Base-by-base conservation (phyloP, 2,797 vertebrate species). In the Pristis pectinata region DNA sequence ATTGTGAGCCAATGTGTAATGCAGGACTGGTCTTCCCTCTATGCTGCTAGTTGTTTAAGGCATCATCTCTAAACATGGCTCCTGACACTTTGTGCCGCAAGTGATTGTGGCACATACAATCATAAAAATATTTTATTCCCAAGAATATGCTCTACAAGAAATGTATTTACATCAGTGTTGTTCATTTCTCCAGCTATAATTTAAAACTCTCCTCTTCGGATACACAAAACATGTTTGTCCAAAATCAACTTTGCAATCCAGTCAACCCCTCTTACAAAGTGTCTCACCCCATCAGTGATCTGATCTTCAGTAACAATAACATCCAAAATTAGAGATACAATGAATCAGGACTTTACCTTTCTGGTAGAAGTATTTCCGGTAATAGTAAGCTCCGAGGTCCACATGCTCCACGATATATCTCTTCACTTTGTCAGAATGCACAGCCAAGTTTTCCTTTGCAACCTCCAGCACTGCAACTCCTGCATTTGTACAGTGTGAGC, bases 341-440 rank as follows among this genome's bases (percentile, higher is more conserved):
- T 94, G 22, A 64, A 77, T n/a, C 11, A 85, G 6, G 27, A 56
- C 41, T 97, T 97, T 96, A 99, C 99, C 99, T 96, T 98, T 98
- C 95, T 99, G 97, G 95, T 98, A 98, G 97, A 99, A 99, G 96
- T 98, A 98, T 95, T 98, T 99, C 95, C 98, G 97, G 83, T 98
- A 99, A 96, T 99, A 99, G 97, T 99, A 99, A 67, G 98, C 98
- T 79, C 99, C 99, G 10, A 98, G 98, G 95, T 99, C 99, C 96
- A 99, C 98, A 0, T 99, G 99, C 95, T 99, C 99, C 95, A 99
- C 98, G 0, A 98, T 98, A 96, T 99, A 99, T 95, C 99, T 98
- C 96, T 99, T 99, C 95, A 98, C 98, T 95, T 98, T 97, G 95
- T 99, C 98, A 8, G 97, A 96, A 95, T 98, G 98, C 37, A 98